Base-by-base conservation (phyloP, 1,140 invertebrate genomes). In the Archivesica marissinica region DNA sequence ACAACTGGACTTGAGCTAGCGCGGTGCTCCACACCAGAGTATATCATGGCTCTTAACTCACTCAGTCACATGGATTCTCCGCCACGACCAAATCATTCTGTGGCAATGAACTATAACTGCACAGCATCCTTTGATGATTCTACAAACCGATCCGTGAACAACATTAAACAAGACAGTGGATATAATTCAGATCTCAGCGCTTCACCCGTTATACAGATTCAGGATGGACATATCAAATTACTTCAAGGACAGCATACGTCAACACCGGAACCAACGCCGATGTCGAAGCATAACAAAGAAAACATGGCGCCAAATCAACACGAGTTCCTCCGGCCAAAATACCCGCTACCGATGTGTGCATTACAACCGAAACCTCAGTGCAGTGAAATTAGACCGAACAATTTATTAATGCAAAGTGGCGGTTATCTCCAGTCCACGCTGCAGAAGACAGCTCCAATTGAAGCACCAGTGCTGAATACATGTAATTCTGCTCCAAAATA, bases 11-110 rank as follows among this genome's bases (percentile, higher is more conserved):
- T 59, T 35, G 86, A 88, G 15, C 38, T 88, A 41, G 68, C 76
- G 0, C 81, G 88, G n/a, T 89, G 88, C 41, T 89, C 88, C 4
- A 89, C 88, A n/a, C 88, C 88, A 39, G 88, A 89, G 15, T 78
- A 87, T 28, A 75, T 89, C 2, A 75, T 81, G 28, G 80, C 85
- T 1, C 79, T 89, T 0, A 86, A 87, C 23, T 79, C 85, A 23
- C 56, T 89, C 2, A 54, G 72, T 17, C 85, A 81, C n/a, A 30
- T 41, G 20, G 78, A 81, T 15, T 54, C 77, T 41, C 61, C 59
- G 9, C 50, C 66, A 9, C 23, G 25, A 72, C 68, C 64, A 23
- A 52, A 75, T n/a, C 75, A 79, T 23, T 41, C 25, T 20, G 25
- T 33, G 11, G 39, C 64, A 52, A 23, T 61, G 39, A 78, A 78